Percentiles rank a stretch among this genome's conserved stretches.
phyloP scores from a whole-genome alignment of 2,797 vertebrate species.

The Epinephelus awoara region DNA sequence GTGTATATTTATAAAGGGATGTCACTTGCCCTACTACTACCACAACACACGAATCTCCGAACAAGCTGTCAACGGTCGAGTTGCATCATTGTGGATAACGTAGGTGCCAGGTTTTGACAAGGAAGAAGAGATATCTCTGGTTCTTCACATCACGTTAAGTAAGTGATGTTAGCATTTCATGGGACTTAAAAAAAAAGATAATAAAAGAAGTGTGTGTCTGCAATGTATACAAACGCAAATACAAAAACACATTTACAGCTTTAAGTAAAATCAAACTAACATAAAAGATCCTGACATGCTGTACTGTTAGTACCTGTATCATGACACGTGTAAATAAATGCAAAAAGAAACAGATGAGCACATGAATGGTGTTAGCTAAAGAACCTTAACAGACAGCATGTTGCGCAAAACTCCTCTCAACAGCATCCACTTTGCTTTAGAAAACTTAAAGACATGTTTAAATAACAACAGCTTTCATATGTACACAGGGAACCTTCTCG shows the following conservation, averaged over 20 bases:
- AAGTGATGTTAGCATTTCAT: conserved; percentile 9
- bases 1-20: background rate
- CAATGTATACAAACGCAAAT: background rate
- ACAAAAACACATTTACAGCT: conserved; percentile 34
- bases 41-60: background rate
- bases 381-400: conserved; percentile 7
- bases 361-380: background rate
- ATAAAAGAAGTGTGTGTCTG: too few species aligned
- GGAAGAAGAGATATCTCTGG: background rate
- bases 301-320: conserved; percentile 68
- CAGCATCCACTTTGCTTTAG: conserved; percentile 7
- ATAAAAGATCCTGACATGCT: conserved; percentile 38
- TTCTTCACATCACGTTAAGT: background rate
- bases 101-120: background rate
- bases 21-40: background rate
- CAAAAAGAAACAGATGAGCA: conserved; percentile 25
- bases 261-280: conserved; percentile 29
- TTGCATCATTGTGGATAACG: conserved; percentile 16
- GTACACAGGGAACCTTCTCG: conserved; percentile 42
- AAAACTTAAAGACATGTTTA: conserved; percentile 51
- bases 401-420: background rate
- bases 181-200: background rate
- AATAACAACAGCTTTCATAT: conserved; percentile 61
- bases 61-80: background rate
- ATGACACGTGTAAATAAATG: conserved; percentile 24